Evolutionary conservation across 37 sponge, comb jelly and placozoan genomes (phyloP), one percentile per base, ranked within the genome.

Genomic region (Bolinopsis microptera): DNA sequence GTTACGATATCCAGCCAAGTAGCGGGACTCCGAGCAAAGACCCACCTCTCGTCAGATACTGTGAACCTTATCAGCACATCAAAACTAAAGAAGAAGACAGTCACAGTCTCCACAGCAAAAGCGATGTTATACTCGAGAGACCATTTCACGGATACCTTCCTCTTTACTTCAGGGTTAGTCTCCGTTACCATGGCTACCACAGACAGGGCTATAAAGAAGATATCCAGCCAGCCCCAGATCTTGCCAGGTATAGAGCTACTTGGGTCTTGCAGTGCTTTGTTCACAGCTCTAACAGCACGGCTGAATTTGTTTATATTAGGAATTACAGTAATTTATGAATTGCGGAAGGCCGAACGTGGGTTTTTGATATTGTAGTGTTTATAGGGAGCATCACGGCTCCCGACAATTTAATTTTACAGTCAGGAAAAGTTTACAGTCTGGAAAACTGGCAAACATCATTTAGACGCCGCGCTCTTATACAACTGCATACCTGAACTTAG

Each of bases 211-310:
- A 72, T 72, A 21, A 72, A 72, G 75, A 72, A 72, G 5, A 72
- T 30, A n/a, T 72, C 75, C 75, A 72, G 18, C 75, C 75, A 72
- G 18, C 75, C 75, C 75, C 75, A 72, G 26, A 72, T 72, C 18
- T 28, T 72, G 18, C 75, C 75, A 30, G 31, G 5, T 30, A 72
- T n/a, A 23, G 75, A 72, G 26, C 31, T 30, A n/a, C 75, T 72
- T 5, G 75, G 75, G 13, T 72, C 31, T 28, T 72, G 31, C 13
- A 72, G 75, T 3, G 75, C 75, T 30, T 72, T 48, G 61, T 48
- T 48, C 61, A 13, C 13, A 48, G 61, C 61, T 13, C 13, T 48
- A 13, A 48, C n/a, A n/a, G n/a, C n/a, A n/a, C n/a, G n/a, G n/a
- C n/a, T n/a, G n/a, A n/a, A n/a, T n/a, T n/a, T n/a, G n/a, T n/a